Evolutionary conservation across 2,113 vertebrate species (phyloP).

Genomic region (Aspidoscelis tigris): DNA sequence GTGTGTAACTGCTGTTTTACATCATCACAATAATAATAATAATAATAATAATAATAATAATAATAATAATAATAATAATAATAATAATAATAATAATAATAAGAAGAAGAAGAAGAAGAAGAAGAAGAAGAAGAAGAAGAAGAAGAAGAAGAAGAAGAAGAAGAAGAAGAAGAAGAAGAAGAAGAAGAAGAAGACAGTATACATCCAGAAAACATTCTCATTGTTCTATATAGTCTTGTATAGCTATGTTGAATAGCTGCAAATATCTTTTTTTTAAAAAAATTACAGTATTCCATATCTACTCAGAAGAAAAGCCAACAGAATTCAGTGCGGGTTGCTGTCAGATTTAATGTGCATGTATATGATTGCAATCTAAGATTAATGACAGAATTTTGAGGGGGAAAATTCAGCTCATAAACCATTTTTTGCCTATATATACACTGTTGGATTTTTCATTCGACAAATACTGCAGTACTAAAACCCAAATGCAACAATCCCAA

Average conservation of each 20-base stretch:
- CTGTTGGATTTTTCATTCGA: too few species aligned
- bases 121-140: too few species aligned
- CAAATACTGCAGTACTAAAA: neutral
- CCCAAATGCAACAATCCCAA: neutral
- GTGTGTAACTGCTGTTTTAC: too few species aligned
- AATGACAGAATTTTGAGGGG: neutral
- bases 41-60: too few species aligned
- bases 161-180: too few species aligned
- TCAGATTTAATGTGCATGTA: neutral
- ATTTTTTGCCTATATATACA: too few species aligned
- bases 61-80: too few species aligned
- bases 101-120: too few species aligned
- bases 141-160: too few species aligned
- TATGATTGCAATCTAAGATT: conserved; percentile 2
- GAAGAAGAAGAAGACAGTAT: conserved; percentile 27
- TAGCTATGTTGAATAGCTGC: conserved; percentile 42
- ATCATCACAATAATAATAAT: too few species aligned
- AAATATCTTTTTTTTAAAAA: conserved; percentile 23
- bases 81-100: too few species aligned
- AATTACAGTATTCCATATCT: conserved; percentile 13
- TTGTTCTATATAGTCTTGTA: conserved; percentile 38
- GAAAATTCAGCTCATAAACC: neutral
- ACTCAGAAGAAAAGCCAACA: neutral
- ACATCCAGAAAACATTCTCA: conserved; percentile 56
- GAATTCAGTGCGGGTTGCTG: neutral